Conservation (phyloP, 2,113 vertebrate species). For the Anas platyrhynchos region DNA sequence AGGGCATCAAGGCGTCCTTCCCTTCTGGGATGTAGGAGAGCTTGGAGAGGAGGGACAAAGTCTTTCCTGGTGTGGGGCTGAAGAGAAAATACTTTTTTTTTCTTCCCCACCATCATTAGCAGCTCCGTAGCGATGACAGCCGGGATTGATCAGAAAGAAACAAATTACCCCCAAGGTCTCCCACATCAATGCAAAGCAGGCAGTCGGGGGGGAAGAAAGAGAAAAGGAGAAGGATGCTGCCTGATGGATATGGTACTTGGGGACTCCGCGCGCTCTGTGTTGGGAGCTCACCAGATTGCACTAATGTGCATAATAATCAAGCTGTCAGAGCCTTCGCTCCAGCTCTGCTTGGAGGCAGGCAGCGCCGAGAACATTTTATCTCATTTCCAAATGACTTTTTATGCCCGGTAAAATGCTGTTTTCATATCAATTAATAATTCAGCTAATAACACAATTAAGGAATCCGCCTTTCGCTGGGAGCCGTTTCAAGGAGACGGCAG, state of each 20-base stretch:
- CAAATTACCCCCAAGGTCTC: conserved; percentile 20
- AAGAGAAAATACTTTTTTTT: not conserved
- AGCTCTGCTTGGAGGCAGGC: conserved; percentile 50
- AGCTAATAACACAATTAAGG: conserved; percentile 76
- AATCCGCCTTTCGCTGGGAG: conserved; percentile 64
- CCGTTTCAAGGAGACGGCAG: conserved; percentile 48
- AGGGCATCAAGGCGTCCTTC: not conserved
- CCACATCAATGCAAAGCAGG: conserved; percentile 53
- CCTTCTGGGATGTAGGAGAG: not conserved
- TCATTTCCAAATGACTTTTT: conserved; percentile 78
- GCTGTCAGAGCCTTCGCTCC: conserved; percentile 59
- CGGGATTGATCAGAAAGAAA: conserved; percentile 50
- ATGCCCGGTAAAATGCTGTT: conserved; percentile 76
- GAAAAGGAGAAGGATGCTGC: not conserved
- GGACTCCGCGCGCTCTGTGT: conserved; percentile 4
- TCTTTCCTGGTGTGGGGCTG: not conserved
- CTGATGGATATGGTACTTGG: conserved; percentile 33
- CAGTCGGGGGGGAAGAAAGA: not conserved
- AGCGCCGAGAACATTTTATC: conserved; percentile 64
- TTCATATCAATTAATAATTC: conserved; percentile 83
- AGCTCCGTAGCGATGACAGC: not conserved
- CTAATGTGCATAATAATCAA: conserved; percentile 70
- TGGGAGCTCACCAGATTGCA: conserved; percentile 52
- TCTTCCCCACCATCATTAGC: not conserved
- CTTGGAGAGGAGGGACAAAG: not conserved